Percentiles rank a stretch among this genome's conserved stretches.
These are phyloP conservation scores for Trisateles emortualis DNA, from an alignment of 2,888 invertebrate genomes.

Conservation along the genomic window DNA sequence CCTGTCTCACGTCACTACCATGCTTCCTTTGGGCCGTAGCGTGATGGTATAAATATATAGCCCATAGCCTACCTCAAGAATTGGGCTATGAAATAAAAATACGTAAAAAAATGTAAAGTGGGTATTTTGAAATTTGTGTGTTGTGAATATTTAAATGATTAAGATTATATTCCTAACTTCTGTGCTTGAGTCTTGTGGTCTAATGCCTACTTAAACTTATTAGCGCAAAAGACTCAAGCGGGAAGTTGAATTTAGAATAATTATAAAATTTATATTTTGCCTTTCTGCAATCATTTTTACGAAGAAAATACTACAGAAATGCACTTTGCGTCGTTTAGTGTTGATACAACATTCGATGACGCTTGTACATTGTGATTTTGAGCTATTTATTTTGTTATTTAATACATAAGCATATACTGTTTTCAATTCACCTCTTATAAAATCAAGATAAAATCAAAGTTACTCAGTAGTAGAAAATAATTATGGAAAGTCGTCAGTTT, in stretches of 20 bases:
- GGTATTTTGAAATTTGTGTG: slow-evolving; percentile 28
- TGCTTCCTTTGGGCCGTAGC: too few relatives aligned
- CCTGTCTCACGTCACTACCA: too few relatives aligned
- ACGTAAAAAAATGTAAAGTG: too few relatives aligned
- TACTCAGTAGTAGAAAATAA: slow-evolving; percentile 40
- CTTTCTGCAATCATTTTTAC: slow-evolving; percentile 84
- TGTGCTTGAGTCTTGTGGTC: slow-evolving; percentile 47
- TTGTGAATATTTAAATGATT: slow-evolving; percentile 32
- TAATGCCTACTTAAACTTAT: slow-evolving; percentile 14
- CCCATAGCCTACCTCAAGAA: too few relatives aligned
- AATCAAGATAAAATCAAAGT: slow-evolving; percentile 35
- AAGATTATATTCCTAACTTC: slow-evolving; percentile 60
- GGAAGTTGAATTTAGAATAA: slow-evolving; percentile 41
- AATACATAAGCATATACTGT: slow-evolving; percentile 65
- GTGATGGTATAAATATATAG: too few relatives aligned
- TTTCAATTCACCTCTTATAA: slow-evolving; percentile 53
- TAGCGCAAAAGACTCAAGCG: slow-evolving; percentile 13
- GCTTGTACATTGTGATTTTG: slow-evolving; percentile 68
- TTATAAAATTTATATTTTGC: slow-evolving; percentile 64
- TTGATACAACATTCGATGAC: slow-evolving; percentile 51
- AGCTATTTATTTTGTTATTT: slow-evolving; percentile 79
- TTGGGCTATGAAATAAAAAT: too few relatives aligned
- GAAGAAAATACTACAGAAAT: slow-evolving; percentile 74
- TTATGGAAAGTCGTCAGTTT: slow-evolving; percentile 54
- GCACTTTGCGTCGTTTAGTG: slow-evolving; percentile 59